Evolutionary conservation across 2,113 vertebrate genomes (phyloP), one percentile per base, ranked within the genome.

Genomic region (Lepisosteus osseus): DNA sequence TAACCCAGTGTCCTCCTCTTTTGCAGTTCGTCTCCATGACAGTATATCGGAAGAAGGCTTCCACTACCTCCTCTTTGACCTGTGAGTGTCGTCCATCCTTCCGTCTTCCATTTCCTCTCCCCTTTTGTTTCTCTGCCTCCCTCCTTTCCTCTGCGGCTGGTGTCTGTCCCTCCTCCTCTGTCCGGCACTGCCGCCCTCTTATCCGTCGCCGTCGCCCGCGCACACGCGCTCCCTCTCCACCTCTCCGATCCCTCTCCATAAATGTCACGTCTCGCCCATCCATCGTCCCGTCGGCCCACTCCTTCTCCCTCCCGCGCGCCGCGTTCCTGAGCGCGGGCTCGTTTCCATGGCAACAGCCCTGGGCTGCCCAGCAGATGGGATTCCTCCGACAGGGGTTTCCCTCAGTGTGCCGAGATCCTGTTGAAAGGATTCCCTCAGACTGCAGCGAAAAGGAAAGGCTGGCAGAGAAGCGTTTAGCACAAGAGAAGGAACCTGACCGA

Each of bases 1-100:
- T 72, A 15, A 61, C 54, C n/a, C 6, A 14, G 17, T 41, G 7
- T 11, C 68, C 61, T 57, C 44, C 69, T 65, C 71, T 62, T 63
- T 61, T 83, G 0, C 93, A 98, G 96, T 98, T 76, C 95, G 95
- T 68, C 96, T 97, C 76, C 95, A 97, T 12, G 95, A 97, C 91
- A 97, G 95, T 83, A 98, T 98, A 87, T 97, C 96, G 0, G 96
- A 98, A 84, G 96, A 98, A 77, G 95, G 96, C 0, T 98, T 97
- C 88, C 96, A 97, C 88, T 97, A 97, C 84, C 93, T 98, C 76
- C 92, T 97, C 85, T 98, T 98, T 74, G 95, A 97, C 87, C 86
- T 98, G 96, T 97, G 88, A 97, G 96, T 96, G 68, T 15, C 74
- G 12, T 57, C n/a, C 9, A 81, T 81, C 82, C 11, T 73, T 80